These are phyloP conservation scores for Coleophora flavipennella DNA, from an alignment of 2,888 invertebrate species.

Conservation along the genomic window DNA sequence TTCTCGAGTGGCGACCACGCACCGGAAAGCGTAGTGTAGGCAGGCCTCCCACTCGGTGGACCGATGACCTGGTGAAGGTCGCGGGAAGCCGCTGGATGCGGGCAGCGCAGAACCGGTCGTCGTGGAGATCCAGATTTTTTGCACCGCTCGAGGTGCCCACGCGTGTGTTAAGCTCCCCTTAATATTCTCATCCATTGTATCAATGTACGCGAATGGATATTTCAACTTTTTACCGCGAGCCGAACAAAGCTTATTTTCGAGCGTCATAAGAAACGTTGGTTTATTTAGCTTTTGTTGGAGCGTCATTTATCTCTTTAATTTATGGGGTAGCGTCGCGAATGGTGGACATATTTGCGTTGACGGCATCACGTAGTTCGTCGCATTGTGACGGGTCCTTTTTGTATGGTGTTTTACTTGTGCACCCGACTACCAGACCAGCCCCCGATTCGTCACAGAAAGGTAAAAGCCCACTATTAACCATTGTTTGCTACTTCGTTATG, in stretches of 20 bases:
- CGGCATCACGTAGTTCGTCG: slow-evolving; percentile 29
- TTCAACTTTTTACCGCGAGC: slow-evolving; percentile 52
- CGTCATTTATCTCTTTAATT: slow-evolving; percentile 69
- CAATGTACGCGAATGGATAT: slow-evolving; percentile 40
- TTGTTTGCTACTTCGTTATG: slow-evolving; percentile 57
- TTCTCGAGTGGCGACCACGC: no score
- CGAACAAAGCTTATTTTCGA: slow-evolving; percentile 59
- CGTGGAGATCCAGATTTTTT: slow-evolving; percentile 43
- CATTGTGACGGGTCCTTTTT: slow-evolving; percentile 29
- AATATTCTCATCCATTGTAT: slow-evolving; percentile 50
- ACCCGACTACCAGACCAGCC: slow-evolving; percentile 23
- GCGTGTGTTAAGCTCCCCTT: slow-evolving; percentile 45
- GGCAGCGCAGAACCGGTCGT: no score
- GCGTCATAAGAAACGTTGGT: slow-evolving; percentile 58
- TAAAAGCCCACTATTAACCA: slow-evolving; percentile 36
- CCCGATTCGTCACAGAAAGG: slow-evolving; percentile 50
- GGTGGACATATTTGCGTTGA: slow-evolving; percentile 52
- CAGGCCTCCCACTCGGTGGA: no score
- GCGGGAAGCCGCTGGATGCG: no score
- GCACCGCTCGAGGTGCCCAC: slow-evolving; percentile 31
- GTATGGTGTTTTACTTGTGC: slow-evolving; percentile 13
- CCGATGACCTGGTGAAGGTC: no score
- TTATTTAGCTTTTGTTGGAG: slow-evolving; percentile 66
- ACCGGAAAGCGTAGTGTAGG: no score
- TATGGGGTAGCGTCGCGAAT: slow-evolving; percentile 62